phyloP scores from a whole-genome alignment of 2,888 invertebrate genomes.

The Pogonocherus hispidulus region DNA sequence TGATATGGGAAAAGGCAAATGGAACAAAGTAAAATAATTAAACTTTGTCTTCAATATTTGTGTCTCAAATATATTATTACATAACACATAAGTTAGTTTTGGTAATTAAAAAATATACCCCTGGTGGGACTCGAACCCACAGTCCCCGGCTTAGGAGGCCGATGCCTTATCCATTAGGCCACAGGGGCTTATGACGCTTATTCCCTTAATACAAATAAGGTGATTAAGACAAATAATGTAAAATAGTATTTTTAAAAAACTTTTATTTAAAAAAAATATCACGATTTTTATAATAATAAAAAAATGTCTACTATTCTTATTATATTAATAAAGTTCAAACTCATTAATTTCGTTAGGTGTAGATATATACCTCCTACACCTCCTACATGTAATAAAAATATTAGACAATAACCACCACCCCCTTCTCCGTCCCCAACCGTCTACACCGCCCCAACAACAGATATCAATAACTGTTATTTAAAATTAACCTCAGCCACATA shows the following conservation, averaged over 20 bases:
- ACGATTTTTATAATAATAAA: background rate
- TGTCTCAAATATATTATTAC: too few species aligned
- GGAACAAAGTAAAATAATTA: too few species aligned
- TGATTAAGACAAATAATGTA: too few species aligned
- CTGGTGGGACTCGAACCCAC: constrained; percentile 91
- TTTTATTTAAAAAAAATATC: constrained; percentile 15
- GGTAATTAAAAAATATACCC: constrained; percentile 75
- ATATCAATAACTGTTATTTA: background rate
- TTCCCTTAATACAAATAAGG: too few species aligned
- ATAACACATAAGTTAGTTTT: too few species aligned
- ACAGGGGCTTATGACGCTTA: constrained; percentile 76
- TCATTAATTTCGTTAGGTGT: too few species aligned
- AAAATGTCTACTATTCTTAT: constrained; percentile 17
- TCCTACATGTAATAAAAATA: constrained; percentile 1
- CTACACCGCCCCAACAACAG: too few species aligned
- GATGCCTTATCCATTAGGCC: constrained; percentile 89
- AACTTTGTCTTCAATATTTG: too few species aligned
- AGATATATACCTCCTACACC: too few species aligned
- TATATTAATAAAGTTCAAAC: background rate
- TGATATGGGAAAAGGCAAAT: too few species aligned
- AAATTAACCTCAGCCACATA: background rate
- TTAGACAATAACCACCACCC: constrained; percentile 17
- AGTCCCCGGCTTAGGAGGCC: constrained; percentile 89
- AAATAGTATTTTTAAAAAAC: background rate
- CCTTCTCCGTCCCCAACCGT: constrained; percentile 17